Conservation (phyloP, 2,797 vertebrate species). For the Momotus momota region DNA sequence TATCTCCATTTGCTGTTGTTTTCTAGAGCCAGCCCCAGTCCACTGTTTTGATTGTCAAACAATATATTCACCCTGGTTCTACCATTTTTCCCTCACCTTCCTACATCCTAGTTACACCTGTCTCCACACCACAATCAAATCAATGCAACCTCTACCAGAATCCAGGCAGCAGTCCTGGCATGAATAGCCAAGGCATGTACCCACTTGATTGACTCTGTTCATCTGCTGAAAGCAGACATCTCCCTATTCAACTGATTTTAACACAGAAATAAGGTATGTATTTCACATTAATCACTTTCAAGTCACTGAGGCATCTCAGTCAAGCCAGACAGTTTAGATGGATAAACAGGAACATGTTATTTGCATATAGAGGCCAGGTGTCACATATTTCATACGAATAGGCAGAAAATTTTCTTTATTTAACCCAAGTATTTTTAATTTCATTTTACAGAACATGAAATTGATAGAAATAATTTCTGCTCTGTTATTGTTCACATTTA, state of each 20-base stretch:
- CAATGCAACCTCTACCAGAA: neutral
- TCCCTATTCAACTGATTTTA: neutral
- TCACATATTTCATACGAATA: neutral
- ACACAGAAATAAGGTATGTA: neutral
- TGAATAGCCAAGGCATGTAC: rapidly evolving
- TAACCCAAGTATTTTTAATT: neutral
- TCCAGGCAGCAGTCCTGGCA: neutral
- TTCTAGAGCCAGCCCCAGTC: neutral
- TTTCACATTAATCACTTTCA: neutral
- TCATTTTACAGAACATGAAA: neutral
- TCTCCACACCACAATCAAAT: neutral
- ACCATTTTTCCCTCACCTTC: neutral
- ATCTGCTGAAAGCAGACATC: neutral
- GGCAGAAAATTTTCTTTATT: neutral
- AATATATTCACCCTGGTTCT: neutral
- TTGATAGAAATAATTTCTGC: neutral
- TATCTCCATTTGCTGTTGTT: neutral
- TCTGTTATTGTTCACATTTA: neutral
- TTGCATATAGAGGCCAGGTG: neutral
- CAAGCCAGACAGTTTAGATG: neutral
- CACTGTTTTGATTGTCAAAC: neutral
- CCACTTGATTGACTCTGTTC: neutral
- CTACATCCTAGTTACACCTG: rapidly evolving
- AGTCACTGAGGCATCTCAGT: neutral
- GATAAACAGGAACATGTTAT: neutral